These are phyloP conservation scores for Saturnia japonica DNA, from an alignment of 2,888 invertebrate genomes.

Conservation along the genomic window DNA sequence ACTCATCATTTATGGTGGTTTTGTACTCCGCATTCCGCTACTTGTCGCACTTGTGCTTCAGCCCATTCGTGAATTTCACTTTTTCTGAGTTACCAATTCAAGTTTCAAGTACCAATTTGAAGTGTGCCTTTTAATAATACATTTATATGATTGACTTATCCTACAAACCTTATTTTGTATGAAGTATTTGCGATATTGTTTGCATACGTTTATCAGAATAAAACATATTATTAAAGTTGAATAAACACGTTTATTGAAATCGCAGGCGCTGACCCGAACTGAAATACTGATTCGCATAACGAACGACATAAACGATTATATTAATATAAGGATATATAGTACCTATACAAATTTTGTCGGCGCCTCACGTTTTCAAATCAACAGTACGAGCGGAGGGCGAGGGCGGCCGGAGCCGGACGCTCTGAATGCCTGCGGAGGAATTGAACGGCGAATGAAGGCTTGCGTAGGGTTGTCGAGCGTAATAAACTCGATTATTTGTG, in stretches of 20 bases:
- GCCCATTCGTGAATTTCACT: too few relatives aligned
- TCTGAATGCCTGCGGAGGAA: conserved; percentile 16
- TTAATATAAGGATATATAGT: conserved; percentile 10
- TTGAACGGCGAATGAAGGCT: conserved; percentile 9
- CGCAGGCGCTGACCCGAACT: background rate
- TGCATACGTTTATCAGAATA: background rate
- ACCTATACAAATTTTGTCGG: conserved; percentile 12
- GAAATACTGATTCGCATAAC: background rate
- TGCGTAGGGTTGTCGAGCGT: conserved; percentile 8
- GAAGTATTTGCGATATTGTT: background rate
- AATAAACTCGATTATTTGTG: conserved; percentile 8
- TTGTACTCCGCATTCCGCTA: too few relatives aligned
- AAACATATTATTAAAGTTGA: background rate
- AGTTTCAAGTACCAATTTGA: too few relatives aligned
- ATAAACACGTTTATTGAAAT: conserved; percentile 2
- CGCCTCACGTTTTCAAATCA: conserved; percentile 36
- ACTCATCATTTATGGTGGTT: too few relatives aligned
- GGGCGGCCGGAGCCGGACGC: conserved; percentile 16
- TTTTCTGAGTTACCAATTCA: too few relatives aligned
- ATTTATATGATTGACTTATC: too few relatives aligned
- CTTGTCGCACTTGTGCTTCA: too few relatives aligned
- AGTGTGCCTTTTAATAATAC: too few relatives aligned
- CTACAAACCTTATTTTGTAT: background rate
- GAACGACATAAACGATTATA: background rate
- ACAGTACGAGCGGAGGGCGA: conserved; percentile 20